Percentiles rank a stretch among this genome's conserved stretches.
phyloP scores from a whole-genome alignment of 2,888 invertebrate species.

The Dysmachus trigonus region DNA sequence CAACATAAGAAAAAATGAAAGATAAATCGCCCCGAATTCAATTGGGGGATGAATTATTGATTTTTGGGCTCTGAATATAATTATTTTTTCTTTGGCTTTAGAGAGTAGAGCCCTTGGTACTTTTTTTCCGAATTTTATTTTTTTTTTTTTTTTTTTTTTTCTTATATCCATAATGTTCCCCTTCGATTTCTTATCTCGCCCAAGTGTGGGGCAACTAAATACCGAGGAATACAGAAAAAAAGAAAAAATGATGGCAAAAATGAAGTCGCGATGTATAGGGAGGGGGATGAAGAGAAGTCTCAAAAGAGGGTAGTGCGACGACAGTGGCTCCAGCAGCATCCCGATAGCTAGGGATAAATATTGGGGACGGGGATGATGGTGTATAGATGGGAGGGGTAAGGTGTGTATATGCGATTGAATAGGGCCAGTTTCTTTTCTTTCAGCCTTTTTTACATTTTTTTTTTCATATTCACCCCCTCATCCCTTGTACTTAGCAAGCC shows the following conservation, averaged over 20 bases:
- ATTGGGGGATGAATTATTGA: constrained; percentile 30
- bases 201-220: background rate
- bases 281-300: background rate
- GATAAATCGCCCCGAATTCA: background rate
- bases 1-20: background rate
- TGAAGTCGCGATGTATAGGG: background rate
- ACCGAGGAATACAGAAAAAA: background rate
- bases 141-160: constrained; percentile 21
- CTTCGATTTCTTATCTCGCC: constrained; percentile 5
- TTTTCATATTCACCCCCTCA: background rate
- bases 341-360: background rate
- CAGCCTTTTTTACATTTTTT: constrained; percentile 30
- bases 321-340: background rate
- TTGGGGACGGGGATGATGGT: background rate
- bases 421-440: constrained; percentile 32
- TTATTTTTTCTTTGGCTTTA: constrained; percentile 12
- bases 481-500: background rate
- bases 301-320: background rate
- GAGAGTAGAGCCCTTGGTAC: background rate
- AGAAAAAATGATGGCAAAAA: background rate
- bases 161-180: background rate
- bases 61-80: constrained; percentile 28
- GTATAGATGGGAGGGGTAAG: background rate
- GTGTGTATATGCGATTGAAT: background rate
- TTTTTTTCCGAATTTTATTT: background rate